Percentiles rank a stretch among this genome's conserved stretches.
Conservation (phyloP, 2,113 vertebrate genomes). For the Turnix velox region DNA sequence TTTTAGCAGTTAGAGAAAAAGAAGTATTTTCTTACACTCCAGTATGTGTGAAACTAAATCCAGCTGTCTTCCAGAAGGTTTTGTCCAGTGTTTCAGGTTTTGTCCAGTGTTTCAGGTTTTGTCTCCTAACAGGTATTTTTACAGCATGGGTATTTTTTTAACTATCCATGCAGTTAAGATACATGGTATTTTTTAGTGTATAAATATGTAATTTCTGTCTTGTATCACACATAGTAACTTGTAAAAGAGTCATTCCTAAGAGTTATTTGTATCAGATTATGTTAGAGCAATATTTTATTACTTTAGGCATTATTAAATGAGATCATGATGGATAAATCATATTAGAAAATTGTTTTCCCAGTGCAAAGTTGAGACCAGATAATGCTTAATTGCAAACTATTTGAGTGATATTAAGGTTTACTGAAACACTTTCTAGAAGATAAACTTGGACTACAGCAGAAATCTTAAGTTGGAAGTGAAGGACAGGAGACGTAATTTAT, state of each 20-base stretch:
- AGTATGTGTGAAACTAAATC: not conserved
- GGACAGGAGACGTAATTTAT: not conserved
- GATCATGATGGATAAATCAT: not conserved
- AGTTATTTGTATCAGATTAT: not conserved
- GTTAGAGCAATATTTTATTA: not conserved
- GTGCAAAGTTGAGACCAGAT: not conserved
- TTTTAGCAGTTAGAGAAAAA: not conserved
- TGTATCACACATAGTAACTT: not conserved
- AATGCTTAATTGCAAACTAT: not conserved
- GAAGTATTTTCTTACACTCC: not conserved
- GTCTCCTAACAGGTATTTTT: not conserved
- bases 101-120: not conserved
- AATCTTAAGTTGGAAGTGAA: not conserved
- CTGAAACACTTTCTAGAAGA: not conserved
- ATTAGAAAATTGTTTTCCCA: not conserved
- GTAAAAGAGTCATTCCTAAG: not conserved
- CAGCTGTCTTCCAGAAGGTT: not conserved
- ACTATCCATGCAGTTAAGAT: not conserved
- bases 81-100: not conserved
- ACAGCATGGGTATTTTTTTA: not conserved
- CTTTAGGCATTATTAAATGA: not conserved
- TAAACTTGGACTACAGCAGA: rapidly evolving
- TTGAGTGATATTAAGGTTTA: not conserved
- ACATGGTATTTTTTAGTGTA: not conserved
- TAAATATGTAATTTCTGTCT: not conserved